Evolutionary conservation across 2,797 vertebrate species (phyloP).

Genomic region (Knipowitschia caucasica): DNA sequence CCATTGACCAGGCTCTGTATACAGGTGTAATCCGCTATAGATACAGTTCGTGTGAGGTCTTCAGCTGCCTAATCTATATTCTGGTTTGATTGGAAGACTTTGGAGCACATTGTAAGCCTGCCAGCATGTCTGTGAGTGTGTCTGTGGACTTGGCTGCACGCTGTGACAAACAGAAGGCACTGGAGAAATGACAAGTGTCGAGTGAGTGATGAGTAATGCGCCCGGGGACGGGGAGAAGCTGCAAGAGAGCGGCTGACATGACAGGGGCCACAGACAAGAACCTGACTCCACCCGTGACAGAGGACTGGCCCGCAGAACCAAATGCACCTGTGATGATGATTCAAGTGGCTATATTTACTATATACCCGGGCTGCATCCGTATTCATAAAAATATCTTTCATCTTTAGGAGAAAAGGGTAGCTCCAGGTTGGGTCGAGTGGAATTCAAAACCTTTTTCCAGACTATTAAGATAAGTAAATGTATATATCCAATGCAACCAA

Average conservation of each 20-base stretch:
- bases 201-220: slow-evolving; percentile 58
- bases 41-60: slow-evolving; percentile 17
- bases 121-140: neutral
- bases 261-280: slow-evolving; percentile 21
- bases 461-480: too few species aligned
- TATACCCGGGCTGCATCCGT: too few species aligned
- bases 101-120: neutral
- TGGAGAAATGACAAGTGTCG: slow-evolving; percentile 54
- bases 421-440: too few species aligned
- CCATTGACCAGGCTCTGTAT: neutral
- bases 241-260: slow-evolving; percentile 35
- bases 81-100: slow-evolving; percentile 21
- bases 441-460: too few species aligned
- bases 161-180: slow-evolving; percentile 27
- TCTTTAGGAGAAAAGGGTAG: too few species aligned
- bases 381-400: too few species aligned
- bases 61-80: slow-evolving; percentile 25
- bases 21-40: neutral
- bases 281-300: slow-evolving; percentile 24
- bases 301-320: neutral
- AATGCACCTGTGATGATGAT: neutral
- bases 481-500: too few species aligned
- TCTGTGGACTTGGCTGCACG: slow-evolving; percentile 23
- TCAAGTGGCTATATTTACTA: too few species aligned
- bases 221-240: slow-evolving; percentile 31